A percentile compares a stretch with the other conserved stretches of the same genome.
Conservation (phyloP, 2,113 vertebrate genomes). For the Salvator merianae region DNA sequence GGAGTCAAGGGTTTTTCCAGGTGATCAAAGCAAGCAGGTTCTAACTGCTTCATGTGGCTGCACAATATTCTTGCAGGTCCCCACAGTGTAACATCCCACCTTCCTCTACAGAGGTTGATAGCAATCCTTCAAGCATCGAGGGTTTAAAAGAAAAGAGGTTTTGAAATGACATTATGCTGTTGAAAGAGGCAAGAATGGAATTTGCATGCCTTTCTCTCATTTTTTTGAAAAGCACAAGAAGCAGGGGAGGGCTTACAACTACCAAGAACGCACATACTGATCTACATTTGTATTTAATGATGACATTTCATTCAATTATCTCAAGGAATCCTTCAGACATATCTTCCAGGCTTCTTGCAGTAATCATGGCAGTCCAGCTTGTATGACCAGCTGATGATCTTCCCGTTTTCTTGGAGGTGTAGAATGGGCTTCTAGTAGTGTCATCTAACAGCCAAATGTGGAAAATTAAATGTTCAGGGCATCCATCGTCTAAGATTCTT, state of each 20-base stretch:
- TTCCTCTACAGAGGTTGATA: neutral
- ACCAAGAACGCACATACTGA: no score
- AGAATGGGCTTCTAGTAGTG: no score
- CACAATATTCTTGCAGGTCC: neutral
- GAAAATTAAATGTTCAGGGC: no score
- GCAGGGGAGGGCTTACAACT: neutral
- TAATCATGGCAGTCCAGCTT: no score
- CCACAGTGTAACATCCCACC: neutral
- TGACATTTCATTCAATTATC: neutral
- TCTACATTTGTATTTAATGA: neutral
- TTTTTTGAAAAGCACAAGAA: neutral
- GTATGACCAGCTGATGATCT: no score
- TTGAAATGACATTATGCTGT: neutral
- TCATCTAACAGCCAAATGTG: neutral
- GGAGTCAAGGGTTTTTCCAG: slow-evolving; percentile 11
- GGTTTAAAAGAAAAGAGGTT: neutral
- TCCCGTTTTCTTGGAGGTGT: no score
- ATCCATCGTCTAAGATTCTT: neutral
- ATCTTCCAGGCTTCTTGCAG: neutral
- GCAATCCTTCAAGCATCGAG: neutral
- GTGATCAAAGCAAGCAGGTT: neutral
- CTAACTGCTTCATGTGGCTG: neutral
- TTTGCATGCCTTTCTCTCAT: neutral
- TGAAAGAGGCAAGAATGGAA: neutral
- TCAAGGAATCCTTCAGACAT: neutral